Base-by-base conservation (phyloP, 1,140 invertebrate genomes). In the Hormaphis cornu region DNA sequence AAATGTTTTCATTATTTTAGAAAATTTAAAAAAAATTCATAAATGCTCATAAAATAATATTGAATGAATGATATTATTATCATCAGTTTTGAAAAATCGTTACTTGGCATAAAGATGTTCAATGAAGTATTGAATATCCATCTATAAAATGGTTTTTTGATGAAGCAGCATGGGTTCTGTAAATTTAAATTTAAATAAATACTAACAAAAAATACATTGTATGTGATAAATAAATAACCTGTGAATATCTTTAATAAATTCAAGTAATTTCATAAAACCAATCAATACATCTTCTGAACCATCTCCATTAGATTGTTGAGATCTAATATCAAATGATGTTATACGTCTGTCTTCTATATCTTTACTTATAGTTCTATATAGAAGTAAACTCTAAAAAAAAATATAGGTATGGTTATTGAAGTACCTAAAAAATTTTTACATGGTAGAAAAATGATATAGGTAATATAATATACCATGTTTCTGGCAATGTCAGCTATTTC, bases 161-260 rank as follows among this genome's bases (percentile, higher is more conserved):
- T 24, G 35, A 24, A 9, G 22, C 8, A 10, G 20, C n/a, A 10
- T 18, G 24, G 6, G 8, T 58, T 8, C 54, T 58, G 40, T 30
- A 58, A 35, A n/a, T 37, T 2, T 8, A 58, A 24, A 24, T 24
- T 14, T 9, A 40, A 58, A 26, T 3, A 37, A 56, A 20, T 54
- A 1, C 10, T 12, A 14, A 20, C 20, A 30, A 18, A 12, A 5
- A 54, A 35, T 33, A 33, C 9, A 33, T 33, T 33, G 30, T 6
- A 33, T 6, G 9, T 9, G 8, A 44, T 44, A 20, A 6, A 44
- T 20, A 44, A 20, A 1, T 24, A 16, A 66, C 61, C 61, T 66
- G 42, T 66, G 61, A n/a, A 66, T 66, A 16, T 66, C 61, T 66
- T 66, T 66, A 16, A 66, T 66, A 35, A 66, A 66, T 66, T 66